These are phyloP conservation scores for Phasianus colchicus DNA, from an alignment of 2,113 vertebrate genomes.

Conservation along the genomic window DNA sequence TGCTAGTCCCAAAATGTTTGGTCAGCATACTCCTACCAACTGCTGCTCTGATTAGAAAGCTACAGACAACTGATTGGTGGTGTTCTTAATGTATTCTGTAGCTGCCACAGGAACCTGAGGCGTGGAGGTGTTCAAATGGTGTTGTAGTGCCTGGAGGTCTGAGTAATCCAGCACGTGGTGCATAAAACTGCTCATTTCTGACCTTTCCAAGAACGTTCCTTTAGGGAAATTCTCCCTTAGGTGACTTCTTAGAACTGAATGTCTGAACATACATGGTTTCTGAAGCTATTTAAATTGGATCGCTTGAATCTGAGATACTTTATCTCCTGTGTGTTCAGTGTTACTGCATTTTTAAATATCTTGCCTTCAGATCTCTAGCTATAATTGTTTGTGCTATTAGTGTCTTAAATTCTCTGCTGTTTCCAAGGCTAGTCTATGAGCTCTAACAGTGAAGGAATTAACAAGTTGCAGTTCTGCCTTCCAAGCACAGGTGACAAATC, in stretches of 20 bases:
- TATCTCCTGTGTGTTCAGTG: background rate
- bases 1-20: background rate
- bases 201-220: background rate
- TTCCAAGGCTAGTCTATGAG: background rate
- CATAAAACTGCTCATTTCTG: background rate
- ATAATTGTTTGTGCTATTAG: background rate
- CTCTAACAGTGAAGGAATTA: background rate
- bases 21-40: background rate
- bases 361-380: background rate
- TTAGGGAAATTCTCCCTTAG: background rate
- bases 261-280: background rate
- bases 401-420: background rate
- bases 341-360: background rate
- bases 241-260: background rate
- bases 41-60: background rate
- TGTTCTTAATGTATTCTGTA: background rate
- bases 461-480: background rate
- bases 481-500: background rate
- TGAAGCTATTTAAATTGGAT: background rate
- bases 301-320: background rate
- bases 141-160: background rate
- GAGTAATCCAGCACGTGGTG: rapidly evolving
- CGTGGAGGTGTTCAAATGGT: background rate
- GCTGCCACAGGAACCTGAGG: background rate
- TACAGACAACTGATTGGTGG: background rate